Evolutionary conservation across 2,797 vertebrate genomes (phyloP), one percentile per base, ranked within the genome.

Genomic region (Alcedo atthis): DNA sequence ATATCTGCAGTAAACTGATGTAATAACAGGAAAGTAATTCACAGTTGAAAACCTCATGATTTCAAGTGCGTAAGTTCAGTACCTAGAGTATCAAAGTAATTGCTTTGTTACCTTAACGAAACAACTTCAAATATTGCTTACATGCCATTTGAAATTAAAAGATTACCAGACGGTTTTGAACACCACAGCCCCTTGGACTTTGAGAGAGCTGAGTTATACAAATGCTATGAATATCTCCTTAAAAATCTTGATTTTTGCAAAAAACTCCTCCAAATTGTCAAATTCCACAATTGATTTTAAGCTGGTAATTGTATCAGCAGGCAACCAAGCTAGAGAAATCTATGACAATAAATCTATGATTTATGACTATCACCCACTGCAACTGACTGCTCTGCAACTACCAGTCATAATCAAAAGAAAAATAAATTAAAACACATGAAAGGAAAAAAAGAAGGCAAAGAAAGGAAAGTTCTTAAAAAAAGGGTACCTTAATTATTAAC

Each of bases 251-350:
- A 75, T 79, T 83, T 84, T 57, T 76, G 10, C 69, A 74, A 89
- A 92, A 83, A 32, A 6, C 25, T 85, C 22, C 40, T 92, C 53
- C 26, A 79, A 84, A 81, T 33, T 69, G 63, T 67, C 74, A 69
- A 84, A 92, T 57, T 91, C 62, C 42, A 66, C 32, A 62, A 48
- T 2, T 92, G 55, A 92, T 88, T 94, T 92, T 84, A 88, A 89
- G 62, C 21, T 86, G 28, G 70, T 79, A 95, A 76, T 92, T 91
- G 35, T 63, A 79, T 26, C 68, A 48, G 89, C 85, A 88, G 91
- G 85, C 3, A 1, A 35, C 10, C 40, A 63, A 58, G 48, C 80
- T 73, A 86, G 35, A 79, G 59, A 88, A 84, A 79, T 49, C 76
- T 81, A 22, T 32, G 51, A 84, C 87, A 77, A 64, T 68, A 77